Evolutionary conservation across 2,113 vertebrate species (phyloP).

Genomic region (Tragelaphus strepsiceros): DNA sequence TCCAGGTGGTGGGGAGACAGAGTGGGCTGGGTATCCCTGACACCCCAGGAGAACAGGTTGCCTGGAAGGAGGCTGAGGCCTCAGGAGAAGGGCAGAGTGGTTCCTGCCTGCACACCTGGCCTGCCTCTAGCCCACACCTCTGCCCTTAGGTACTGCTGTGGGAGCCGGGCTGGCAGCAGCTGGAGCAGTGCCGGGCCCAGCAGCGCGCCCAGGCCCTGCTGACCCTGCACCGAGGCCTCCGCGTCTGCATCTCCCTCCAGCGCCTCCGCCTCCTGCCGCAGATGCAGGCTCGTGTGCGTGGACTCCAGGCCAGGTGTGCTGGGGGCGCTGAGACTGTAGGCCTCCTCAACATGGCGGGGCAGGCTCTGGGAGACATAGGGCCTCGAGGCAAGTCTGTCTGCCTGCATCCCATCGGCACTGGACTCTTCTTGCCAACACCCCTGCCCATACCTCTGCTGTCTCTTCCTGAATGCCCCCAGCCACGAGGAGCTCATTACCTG

Average conservation of each 20-base stretch:
- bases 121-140: background rate
- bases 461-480: background rate
- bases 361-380: rapidly evolving
- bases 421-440: background rate
- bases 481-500: background rate
- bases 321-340: background rate
- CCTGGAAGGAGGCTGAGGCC: background rate
- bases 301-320: constrained; percentile 86
- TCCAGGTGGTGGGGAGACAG: background rate
- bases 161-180: constrained; percentile 80
- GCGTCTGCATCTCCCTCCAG: constrained; percentile 81
- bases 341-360: background rate
- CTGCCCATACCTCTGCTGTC: rapidly evolving
- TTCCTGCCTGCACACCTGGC: background rate
- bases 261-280: constrained; percentile 85
- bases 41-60: background rate
- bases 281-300: constrained; percentile 86
- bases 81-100: constrained; percentile 63
- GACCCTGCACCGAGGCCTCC: constrained; percentile 85
- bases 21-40: background rate
- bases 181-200: constrained; percentile 81
- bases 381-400: background rate
- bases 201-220: constrained; percentile 84
- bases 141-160: constrained; percentile 83
- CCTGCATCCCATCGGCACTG: background rate